Base-by-base conservation (phyloP, 2,888 invertebrate species). In the Nephrotoma flavescens region DNA sequence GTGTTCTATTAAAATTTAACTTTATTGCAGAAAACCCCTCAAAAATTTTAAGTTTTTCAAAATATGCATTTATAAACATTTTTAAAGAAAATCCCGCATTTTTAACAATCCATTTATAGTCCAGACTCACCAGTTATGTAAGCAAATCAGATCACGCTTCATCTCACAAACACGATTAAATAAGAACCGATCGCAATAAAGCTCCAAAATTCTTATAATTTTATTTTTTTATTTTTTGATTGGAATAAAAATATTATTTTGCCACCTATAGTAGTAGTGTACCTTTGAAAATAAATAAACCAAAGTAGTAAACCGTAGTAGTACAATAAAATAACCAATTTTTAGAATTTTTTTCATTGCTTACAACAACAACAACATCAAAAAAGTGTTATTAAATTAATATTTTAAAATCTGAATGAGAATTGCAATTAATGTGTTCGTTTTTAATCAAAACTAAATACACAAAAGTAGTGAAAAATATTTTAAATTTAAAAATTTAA, bases 111-210 rank as follows among this genome's bases (percentile, higher is more conserved):
- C 15, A 15, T 15, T 31, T 57, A n/a, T n/a, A 47, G 4, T 47
- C 31, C 7, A 31, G 4, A 71, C 71, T 71, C 7, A 4, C 41
- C 42, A 42, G 6, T 84, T 41, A 42, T 84, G 84, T 84, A 42
- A 42, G 42, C 84, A 84, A 84, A 84, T 84, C 84, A 84, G 84
- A n/a, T 84, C 84, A 84, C 84, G 84, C 84, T 84, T 84, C 84
- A 84, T 12, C 11, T 47, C 6, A 84, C 42, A 84, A 6, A 42
- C 83, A 84, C 84, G 42, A 7, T 84, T 84, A 42, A 84, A 84
- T 6, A 47, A 7, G 84, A 84, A 42, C 84, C n/a, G 12, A 4
- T 41, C 42, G 83, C 41, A 41, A 41, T 0, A 84, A n/a, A 84
- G 2, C 6, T 41, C 84, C 42, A 84, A 41, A 84, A 7, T 9